phyloP scores from a whole-genome alignment of 2,888 invertebrate genomes.

The Caenorhabditis plicata region DNA sequence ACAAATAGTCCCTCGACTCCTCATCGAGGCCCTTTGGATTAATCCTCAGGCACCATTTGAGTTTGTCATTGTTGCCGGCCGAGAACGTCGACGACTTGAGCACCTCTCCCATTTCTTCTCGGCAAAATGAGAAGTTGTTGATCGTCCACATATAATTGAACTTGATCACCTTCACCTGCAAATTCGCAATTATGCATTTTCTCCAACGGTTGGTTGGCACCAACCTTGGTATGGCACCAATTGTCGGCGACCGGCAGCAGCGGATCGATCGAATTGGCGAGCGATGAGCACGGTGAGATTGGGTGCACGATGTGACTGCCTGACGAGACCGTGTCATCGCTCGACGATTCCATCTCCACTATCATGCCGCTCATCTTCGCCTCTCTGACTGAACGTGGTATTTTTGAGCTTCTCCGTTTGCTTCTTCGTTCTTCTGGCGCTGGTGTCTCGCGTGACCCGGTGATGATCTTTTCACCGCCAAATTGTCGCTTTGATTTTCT shows the following conservation, averaged over 20 bases:
- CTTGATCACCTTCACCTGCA: constrained; percentile 98
- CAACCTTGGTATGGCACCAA: constrained; percentile 88
- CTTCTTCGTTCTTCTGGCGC: no score
- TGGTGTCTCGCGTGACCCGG: no score
- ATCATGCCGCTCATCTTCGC: no score
- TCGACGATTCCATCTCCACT: no score
- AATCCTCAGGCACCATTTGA: constrained; percentile 99
- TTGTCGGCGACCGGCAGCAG: constrained; percentile 88
- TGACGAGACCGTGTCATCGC: no score
- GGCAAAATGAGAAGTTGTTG: constrained; percentile 99
- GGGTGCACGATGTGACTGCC: no score
- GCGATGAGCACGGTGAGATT: constrained; percentile 29
- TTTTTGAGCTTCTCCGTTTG: no score
- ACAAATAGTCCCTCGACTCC: constrained; percentile 99
- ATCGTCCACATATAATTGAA: constrained; percentile 99
- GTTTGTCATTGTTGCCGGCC: constrained; percentile 97
- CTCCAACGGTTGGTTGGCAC: neutral
- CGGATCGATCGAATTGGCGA: constrained; percentile 32
- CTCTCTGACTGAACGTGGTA: no score
- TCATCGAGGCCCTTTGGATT: constrained; percentile 96
- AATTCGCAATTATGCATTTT: constrained; percentile 1
- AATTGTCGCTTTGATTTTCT: no score
- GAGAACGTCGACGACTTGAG: constrained; percentile 99
- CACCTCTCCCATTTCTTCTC: constrained; percentile 99
- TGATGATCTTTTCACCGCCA: no score